These are phyloP conservation scores for crab-eating macaque (Macaca fascicularis) DNA, from an alignment of 2,113 vertebrate species.

Conservation along the genomic window T2T-MFA8v1.1 NC_088375.1:15860001-15860500, in stretches of 20 bases:
- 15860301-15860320: background rate
- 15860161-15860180: background rate
- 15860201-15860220: background rate
- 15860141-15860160: background rate
- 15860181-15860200: background rate
- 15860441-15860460: background rate
- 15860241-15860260: background rate
- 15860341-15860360: background rate
- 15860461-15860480: background rate
- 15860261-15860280: background rate
- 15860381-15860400: background rate
- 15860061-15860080: background rate
- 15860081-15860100: background rate
- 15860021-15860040: background rate
- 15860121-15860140: constrained; percentile 42
- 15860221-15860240: background rate
- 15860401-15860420: background rate
- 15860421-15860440: background rate
- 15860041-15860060: background rate
- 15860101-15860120: background rate
- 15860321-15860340: background rate
- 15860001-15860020: background rate
- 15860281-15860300: background rate
- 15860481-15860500: background rate
- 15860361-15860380: background rate